These are phyloP conservation scores for Hipparchia sbordonii DNA, from an alignment of 2,888 invertebrate species.

Conservation along the genomic window DNA sequence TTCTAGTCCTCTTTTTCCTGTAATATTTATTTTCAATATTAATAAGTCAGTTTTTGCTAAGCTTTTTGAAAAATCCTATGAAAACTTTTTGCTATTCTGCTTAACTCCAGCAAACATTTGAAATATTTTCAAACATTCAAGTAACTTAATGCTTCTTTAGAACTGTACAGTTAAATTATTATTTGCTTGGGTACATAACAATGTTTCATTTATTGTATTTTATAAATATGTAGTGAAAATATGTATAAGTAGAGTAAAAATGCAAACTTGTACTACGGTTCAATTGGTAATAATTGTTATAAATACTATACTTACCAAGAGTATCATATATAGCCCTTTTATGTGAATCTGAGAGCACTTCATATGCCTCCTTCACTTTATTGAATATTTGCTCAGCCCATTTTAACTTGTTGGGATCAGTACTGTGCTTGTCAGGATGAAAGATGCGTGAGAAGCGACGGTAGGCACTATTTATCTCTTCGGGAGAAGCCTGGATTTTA, in stretches of 20 bases:
- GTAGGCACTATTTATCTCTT: constrained; percentile 97
- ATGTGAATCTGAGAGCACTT: constrained; percentile 96
- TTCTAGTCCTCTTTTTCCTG: constrained; percentile 94
- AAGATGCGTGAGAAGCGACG: constrained; percentile 95
- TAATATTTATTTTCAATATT: background rate
- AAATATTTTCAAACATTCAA: background rate
- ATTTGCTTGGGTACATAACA: too few relatives aligned
- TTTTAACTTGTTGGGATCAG: constrained; percentile 90
- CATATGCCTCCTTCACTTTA: constrained; percentile 96
- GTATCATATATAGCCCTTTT: constrained; percentile 97
- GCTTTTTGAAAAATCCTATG: too few relatives aligned
- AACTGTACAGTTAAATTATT: too few relatives aligned
- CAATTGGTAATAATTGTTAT: too few relatives aligned
- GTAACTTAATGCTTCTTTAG: too few relatives aligned
- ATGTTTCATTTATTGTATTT: too few relatives aligned
- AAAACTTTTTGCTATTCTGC: background rate
- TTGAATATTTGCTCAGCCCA: constrained; percentile 97
- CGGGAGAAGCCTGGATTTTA: constrained; percentile 89
- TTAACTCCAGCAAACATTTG: background rate
- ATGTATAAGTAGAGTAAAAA: too few relatives aligned
- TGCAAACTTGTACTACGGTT: too few relatives aligned
- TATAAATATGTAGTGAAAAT: too few relatives aligned
- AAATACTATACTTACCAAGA: constrained; percentile 58
- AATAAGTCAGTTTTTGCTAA: too few relatives aligned
- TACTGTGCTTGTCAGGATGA: constrained; percentile 97